Conservation (phyloP, 2,113 vertebrate genomes). For the Pyrgilauda ruficollis region DNA sequence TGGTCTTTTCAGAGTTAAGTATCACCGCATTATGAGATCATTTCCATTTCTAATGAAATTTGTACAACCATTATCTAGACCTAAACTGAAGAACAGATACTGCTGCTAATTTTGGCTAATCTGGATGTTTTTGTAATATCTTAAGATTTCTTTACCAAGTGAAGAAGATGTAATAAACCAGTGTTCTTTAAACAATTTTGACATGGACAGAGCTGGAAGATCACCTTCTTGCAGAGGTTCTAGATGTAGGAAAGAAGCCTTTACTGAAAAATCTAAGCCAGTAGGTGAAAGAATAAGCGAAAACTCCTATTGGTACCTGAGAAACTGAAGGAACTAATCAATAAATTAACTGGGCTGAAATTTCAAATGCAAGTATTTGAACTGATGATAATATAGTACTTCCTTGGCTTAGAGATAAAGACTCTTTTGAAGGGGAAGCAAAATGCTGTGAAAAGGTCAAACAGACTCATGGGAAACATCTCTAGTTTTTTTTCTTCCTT, state of each 20-base stretch:
- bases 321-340: background rate
- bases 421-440: background rate
- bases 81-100: background rate
- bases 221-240: fast-evolving
- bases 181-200: background rate
- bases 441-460: background rate
- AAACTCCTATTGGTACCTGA: background rate
- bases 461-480: background rate
- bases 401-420: background rate
- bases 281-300: background rate
- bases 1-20: background rate
- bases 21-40: background rate
- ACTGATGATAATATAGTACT: background rate
- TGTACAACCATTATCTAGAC: background rate
- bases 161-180: background rate
- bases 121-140: background rate
- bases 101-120: background rate
- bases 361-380: background rate
- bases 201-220: background rate
- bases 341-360: background rate
- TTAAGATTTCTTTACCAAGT: background rate
- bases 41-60: background rate
- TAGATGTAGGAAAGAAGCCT: background rate
- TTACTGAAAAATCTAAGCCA: background rate
- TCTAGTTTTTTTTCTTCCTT: background rate